These are phyloP conservation scores for Rachycentron canadum DNA, from an alignment of 2,797 vertebrate species.

Conservation along the genomic window DNA sequence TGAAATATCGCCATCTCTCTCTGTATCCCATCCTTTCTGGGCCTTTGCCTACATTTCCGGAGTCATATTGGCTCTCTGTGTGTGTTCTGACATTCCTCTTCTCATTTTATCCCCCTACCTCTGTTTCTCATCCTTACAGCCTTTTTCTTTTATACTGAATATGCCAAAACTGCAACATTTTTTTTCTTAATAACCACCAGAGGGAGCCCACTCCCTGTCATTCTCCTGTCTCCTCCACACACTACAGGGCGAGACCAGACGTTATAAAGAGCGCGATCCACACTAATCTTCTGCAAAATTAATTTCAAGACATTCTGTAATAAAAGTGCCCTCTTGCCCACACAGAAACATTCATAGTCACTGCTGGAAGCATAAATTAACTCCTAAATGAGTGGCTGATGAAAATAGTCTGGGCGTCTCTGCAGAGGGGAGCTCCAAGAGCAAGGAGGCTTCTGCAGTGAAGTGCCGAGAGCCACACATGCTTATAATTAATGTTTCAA, in stretches of 20 bases:
- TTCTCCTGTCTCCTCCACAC: constrained; percentile 10
- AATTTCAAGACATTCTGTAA: constrained; percentile 78
- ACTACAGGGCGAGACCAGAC: constrained; percentile 48
- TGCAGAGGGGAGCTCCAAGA: constrained; percentile 36
- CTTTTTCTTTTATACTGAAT: constrained; percentile 3
- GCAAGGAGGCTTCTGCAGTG: constrained; percentile 27
- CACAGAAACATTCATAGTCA: constrained; percentile 54
- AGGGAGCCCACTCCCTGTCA: constrained; percentile 62
- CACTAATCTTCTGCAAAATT: constrained; percentile 78
- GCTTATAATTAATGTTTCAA: constrained; percentile 42
- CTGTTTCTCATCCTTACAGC: constrained; percentile 14
- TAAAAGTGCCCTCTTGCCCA: constrained; percentile 77
- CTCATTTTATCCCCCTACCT: constrained; percentile 12
- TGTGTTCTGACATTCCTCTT: constrained; percentile 32
- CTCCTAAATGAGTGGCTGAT: constrained; percentile 69
- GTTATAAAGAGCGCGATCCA: constrained; percentile 59
- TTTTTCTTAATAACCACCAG: constrained; percentile 63
- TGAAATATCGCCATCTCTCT: constrained; percentile 75
- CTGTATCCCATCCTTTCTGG: constrained; percentile 48
- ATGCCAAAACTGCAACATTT: constrained; percentile 11
- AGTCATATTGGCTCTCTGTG: constrained; percentile 40
- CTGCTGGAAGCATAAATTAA: constrained; percentile 69
- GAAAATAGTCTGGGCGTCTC: constrained; percentile 59
- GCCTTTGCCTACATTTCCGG: constrained; percentile 51
- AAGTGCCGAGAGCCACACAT: constrained; percentile 46